Evolutionary conservation across 1,140 invertebrate species (phyloP), one percentile per base, ranked within the genome.

Genomic region (Eriosoma lanigerum): DNA sequence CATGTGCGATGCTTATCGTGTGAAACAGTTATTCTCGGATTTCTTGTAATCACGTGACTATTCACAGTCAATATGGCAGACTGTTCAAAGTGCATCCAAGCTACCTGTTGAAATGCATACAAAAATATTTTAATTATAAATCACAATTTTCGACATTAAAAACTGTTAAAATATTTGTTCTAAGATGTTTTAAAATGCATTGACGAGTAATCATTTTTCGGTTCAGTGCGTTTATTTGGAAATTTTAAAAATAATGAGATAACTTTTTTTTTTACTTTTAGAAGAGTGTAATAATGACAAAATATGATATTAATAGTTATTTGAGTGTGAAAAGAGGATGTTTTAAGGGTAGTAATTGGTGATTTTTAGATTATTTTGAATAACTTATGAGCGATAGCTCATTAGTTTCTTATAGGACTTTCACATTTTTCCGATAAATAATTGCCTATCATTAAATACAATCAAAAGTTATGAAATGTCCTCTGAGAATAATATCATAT

Each of bases 81-180:
- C 85, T 96, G 95, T 85, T 97, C 95, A 85, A 95, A 96, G 85
- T 96, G 92, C 91, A 97, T 95, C 94, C 95, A 96, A 80, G 95
- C 95, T 75, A 96, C 93, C 94, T 96, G 88, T 26, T 13, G 48
- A 38, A n/a, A 1, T 1, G 21, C n/a, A 56, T n/a, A 62, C 12
- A 72, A 90, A 88, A 83, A 46, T 68, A 73, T 75, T 56, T 46
- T 13, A 26, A 12, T 12, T 15, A 13, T 3, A 62, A n/a, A 38
- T n/a, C n/a, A n/a, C n/a, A n/a, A n/a, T n/a, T n/a, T n/a, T n/a
- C 19, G 38, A 38, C 5, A 60, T 8, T 19, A 60, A 60, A 60
- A 9, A 17, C 1, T 62, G 19, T 60, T 15, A 6, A 32, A 19
- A 62, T 62, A 32, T 19, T 19, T 62, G 4, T 24, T n/a, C 4